A percentile compares a stretch with the other conserved stretches of the same genome.
These are phyloP conservation scores for Sinocyclocheilus rhinocerous DNA, from an alignment of 2,113 vertebrate genomes.

Conservation along the genomic window DNA sequence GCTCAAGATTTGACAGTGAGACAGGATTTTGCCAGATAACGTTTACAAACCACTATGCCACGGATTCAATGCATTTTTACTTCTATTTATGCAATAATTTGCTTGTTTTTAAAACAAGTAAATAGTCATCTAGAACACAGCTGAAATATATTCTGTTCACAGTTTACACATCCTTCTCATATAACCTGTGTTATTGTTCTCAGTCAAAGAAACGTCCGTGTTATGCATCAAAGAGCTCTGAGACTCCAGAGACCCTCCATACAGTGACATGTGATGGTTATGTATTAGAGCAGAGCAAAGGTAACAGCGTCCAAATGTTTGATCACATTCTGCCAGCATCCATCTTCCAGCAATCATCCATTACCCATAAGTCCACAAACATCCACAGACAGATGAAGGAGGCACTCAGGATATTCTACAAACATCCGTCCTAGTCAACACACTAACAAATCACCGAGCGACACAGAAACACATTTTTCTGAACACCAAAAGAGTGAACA, in stretches of 20 bases:
- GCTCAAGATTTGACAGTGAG: not conserved
- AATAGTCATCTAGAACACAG: not conserved
- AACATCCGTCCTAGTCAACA: slow-evolving; percentile 6
- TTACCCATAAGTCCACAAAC: slow-evolving; percentile 18
- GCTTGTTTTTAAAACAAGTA: not conserved
- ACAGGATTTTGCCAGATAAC: not conserved
- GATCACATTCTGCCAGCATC: slow-evolving; percentile 9
- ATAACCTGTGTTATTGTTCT: not conserved
- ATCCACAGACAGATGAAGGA: slow-evolving; percentile 18
- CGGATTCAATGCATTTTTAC: not conserved
- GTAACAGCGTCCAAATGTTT: not conserved
- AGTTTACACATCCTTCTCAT: not conserved
- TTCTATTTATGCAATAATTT: not conserved
- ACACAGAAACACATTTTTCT: not conserved
- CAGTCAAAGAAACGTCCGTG: not conserved
- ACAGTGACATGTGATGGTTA: slow-evolving; percentile 16
- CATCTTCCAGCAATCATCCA: slow-evolving; percentile 9
- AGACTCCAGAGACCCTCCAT: not conserved
- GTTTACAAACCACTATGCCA: not conserved
- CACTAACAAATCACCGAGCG: not conserved
- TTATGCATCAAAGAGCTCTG: not conserved
- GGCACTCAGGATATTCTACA: not conserved
- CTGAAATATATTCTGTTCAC: not conserved
- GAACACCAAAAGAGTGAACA: not conserved
- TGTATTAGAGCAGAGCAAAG: slow-evolving; percentile 21